Evolutionary conservation across 1,140 invertebrate species (phyloP).

Genomic region (Nebria ingens): DNA sequence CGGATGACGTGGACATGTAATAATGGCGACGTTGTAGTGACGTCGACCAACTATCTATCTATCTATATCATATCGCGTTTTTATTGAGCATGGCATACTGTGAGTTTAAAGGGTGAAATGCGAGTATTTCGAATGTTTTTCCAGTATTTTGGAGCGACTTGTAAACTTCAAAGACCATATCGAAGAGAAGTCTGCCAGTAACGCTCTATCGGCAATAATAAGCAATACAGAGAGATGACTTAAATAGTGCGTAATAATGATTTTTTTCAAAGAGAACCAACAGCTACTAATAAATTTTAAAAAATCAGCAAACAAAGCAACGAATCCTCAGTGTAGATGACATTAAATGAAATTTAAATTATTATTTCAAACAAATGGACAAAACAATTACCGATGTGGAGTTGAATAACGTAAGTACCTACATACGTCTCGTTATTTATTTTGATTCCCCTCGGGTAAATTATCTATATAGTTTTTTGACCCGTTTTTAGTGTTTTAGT

Average conservation of each 20-base stretch:
- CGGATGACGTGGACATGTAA: slow-evolving; percentile 1
- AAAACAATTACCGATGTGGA: too few species aligned
- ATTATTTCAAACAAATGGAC: too few species aligned
- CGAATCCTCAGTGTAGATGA: background rate
- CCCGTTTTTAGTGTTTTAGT: slow-evolving; percentile 3
- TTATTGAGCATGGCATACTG: background rate
- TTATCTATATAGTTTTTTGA: background rate
- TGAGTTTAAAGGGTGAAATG: too few species aligned
- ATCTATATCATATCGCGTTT: background rate
- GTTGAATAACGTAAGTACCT: too few species aligned
- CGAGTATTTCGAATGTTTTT: too few species aligned
- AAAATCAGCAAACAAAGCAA: background rate
- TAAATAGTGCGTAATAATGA: background rate
- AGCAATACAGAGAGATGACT: background rate
- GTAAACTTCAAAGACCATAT: background rate
- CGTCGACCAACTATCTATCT: background rate
- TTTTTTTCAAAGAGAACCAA: background rate
- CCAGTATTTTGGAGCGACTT: background rate
- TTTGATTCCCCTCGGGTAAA: too few species aligned
- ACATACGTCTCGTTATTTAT: too few species aligned
- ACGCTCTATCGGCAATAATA: slow-evolving; percentile 1
- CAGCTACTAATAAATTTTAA: background rate
- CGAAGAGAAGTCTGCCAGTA: background rate
- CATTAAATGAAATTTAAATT: too few species aligned
- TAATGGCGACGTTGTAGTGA: background rate